A percentile compares a stretch with the other conserved stretches of the same genome.
These are phyloP conservation scores for Callaeas wilsoni DNA, from an alignment of 2,113 vertebrate species.

Conservation along the genomic window DNA sequence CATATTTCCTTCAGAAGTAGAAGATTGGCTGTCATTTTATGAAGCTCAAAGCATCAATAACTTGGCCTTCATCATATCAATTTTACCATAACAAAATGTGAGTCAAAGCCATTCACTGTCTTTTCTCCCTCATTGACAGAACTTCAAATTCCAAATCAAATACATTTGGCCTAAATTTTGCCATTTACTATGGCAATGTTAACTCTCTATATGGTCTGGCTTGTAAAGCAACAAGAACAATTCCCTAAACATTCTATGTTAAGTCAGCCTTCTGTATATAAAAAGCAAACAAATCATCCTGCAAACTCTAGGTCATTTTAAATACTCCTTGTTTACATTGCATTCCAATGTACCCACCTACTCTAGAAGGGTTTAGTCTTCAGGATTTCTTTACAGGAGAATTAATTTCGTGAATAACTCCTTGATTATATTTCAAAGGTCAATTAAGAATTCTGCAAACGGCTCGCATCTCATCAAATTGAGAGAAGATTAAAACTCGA, in stretches of 20 bases:
- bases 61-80: not conserved
- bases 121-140: not conserved
- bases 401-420: not conserved
- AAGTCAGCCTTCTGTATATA: not conserved
- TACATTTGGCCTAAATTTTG: not conserved
- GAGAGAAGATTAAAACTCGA: slow-evolving; percentile 54
- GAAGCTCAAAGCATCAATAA: not conserved
- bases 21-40: not conserved
- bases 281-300: not conserved
- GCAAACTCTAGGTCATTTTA: not conserved
- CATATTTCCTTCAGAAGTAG: not conserved
- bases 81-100: not conserved
- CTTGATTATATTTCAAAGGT: slow-evolving; percentile 53
- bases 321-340: not conserved
- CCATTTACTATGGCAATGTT: not conserved
- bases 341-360: not conserved
- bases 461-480: slow-evolving; percentile 43
- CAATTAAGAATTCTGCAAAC: slow-evolving; percentile 48
- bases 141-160: not conserved
- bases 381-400: not conserved
- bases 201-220: not conserved
- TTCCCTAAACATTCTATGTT: not conserved
- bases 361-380: not conserved
- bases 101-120: not conserved
- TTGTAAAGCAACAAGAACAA: not conserved